These are phyloP conservation scores for Lasius fuliginosus DNA, from an alignment of 2,888 invertebrate species.

Conservation along the genomic window DNA sequence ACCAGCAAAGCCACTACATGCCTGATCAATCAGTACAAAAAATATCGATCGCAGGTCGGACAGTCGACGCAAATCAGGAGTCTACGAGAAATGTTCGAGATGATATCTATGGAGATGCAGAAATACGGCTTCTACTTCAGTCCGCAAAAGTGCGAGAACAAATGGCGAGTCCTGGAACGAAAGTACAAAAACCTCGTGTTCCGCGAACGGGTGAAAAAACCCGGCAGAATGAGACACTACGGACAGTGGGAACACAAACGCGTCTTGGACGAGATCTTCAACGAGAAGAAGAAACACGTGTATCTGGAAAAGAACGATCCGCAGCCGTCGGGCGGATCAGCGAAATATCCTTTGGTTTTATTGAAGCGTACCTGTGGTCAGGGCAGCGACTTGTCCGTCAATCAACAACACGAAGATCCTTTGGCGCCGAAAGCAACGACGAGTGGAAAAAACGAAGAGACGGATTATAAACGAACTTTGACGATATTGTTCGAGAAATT, in stretches of 20 bases:
- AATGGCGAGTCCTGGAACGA: conserved; percentile 83
- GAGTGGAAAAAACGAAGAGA: conserved; percentile 35
- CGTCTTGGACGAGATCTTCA: conserved; percentile 82
- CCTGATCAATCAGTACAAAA: conserved; percentile 81
- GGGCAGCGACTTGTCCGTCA: not conserved
- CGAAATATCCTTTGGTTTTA: conserved; percentile 63
- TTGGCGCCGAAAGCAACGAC: conserved; percentile 3
- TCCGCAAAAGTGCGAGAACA: conserved; percentile 84
- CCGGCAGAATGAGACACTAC: conserved; percentile 82
- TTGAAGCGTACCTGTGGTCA: conserved; percentile 64
- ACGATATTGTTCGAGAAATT: conserved; percentile 66
- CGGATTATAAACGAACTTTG: conserved; percentile 53
- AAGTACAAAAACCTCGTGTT: conserved; percentile 82
- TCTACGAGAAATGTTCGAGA: conserved; percentile 83
- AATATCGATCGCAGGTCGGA: conserved; percentile 80
- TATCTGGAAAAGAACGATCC: conserved; percentile 77
- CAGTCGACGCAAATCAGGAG: conserved; percentile 80
- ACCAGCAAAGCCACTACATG: conserved; percentile 82
- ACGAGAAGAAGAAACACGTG: conserved; percentile 75
- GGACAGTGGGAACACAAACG: conserved; percentile 83
- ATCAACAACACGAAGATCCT: conserved; percentile 50
- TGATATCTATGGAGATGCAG: conserved; percentile 82
- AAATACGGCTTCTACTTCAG: conserved; percentile 80
- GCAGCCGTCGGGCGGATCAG: conserved; percentile 59
- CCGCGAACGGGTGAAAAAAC: conserved; percentile 81